phyloP scores from a whole-genome alignment of 2,113 vertebrate species.

The Ptychochromis oligacanthus region DNA sequence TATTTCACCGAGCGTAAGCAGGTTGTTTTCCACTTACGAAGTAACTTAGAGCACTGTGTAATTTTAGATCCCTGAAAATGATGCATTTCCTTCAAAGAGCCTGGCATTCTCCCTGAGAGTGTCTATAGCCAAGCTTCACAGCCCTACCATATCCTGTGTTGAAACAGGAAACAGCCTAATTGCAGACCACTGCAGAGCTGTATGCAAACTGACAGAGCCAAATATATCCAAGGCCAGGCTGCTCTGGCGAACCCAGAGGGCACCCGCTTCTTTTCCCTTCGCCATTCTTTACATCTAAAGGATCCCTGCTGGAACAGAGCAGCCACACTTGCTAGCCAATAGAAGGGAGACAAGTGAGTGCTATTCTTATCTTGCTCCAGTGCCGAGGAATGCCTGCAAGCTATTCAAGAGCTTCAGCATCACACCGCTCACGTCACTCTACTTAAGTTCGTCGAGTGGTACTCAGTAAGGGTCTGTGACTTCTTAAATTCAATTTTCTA shows the following conservation, averaged over 20 bases:
- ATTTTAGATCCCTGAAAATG: conserved; percentile 30
- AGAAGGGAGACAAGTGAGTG: conserved; percentile 20
- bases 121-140: conserved; percentile 41
- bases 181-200: conserved; percentile 68
- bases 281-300: conserved; percentile 22
- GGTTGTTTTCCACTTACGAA: background rate
- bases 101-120: conserved; percentile 26
- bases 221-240: conserved; percentile 62
- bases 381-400: conserved; percentile 37
- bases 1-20: background rate
- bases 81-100: conserved; percentile 14
- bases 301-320: conserved; percentile 11
- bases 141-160: conserved; percentile 51
- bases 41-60: conserved; percentile 12
- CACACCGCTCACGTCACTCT: conserved; percentile 33
- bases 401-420: conserved; percentile 46
- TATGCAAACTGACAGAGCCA: conserved; percentile 66
- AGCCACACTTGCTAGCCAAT: conserved; percentile 23
- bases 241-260: conserved; percentile 45
- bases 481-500: background rate
- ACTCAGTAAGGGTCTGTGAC: background rate
- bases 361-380: conserved; percentile 53
- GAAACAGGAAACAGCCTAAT: conserved; percentile 73
- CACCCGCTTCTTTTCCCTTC: background rate
- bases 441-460: conserved; percentile 30